Evolutionary conservation across 1,140 invertebrate genomes (phyloP), one percentile per base, ranked within the genome.

Genomic region (Gryllus bimaculatus): DNA sequence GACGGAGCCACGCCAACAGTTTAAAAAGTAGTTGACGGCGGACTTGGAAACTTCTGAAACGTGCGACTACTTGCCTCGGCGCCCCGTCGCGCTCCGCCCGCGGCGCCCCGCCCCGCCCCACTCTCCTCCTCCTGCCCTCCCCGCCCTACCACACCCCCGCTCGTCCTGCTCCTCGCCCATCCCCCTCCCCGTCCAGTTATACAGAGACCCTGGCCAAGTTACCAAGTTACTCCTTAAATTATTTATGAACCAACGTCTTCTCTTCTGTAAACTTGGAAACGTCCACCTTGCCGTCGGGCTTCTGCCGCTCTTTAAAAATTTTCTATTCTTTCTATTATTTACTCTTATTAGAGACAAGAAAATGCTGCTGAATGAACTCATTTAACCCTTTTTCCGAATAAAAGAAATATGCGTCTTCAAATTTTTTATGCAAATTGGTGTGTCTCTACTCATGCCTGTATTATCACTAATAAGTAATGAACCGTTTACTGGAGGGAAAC

Each of bases 241-340:
- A 66, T 66, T 66, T 66, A 66, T 66, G 54, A 66, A 66, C 54
- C 54, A 66, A 66, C 54, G 54, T 66, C 54, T 66, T 66, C 54
- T 13, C 54, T 66, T 66, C 54, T 13, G 54, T 66, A 66, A 66
- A 66, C 54, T 66, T 18, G 54, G 18, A 18, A 18, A 66, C 54
- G 54, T 66, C 54, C 54, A 66, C 54, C 54, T 66, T 66, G 54
- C 10, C 54, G 54, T 66, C 54, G 54, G 54, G 2, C 18, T 66
- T 66, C 54, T 13, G 54, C 18, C 18, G 10, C 18, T 10, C 54
- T 66, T 10, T 10, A 66, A 66, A 18, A 66, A 66, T 66, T 66
- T 66, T 66, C 10, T 66, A 66, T 66, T 66, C 54, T 66, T 66
- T 66, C 18, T 13, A 66, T 66, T 66, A 66, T 66, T 66, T 66